These are phyloP conservation scores for Anoplius nigerrimus DNA, from an alignment of 2,888 invertebrate genomes.

Conservation along the genomic window DNA sequence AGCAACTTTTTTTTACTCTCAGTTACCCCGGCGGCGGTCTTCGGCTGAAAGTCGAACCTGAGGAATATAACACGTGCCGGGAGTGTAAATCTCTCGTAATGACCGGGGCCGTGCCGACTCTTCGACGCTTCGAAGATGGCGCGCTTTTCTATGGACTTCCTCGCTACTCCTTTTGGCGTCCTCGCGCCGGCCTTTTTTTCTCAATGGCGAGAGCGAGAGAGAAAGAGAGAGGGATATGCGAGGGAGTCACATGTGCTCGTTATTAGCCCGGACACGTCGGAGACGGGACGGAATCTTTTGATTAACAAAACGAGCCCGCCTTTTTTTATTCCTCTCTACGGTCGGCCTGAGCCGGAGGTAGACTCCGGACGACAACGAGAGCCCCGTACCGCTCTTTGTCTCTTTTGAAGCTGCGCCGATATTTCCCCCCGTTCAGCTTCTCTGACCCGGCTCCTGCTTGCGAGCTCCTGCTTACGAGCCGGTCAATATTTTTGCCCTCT, in stretches of 20 bases:
- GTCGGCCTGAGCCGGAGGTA: too few relatives aligned
- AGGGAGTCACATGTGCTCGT: constrained; percentile 53
- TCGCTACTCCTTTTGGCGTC: background rate
- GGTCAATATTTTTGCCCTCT: constrained; percentile 43
- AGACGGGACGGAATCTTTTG: constrained; percentile 45
- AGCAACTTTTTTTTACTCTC: too few relatives aligned
- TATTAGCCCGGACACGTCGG: constrained; percentile 50
- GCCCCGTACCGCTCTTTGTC: constrained; percentile 30
- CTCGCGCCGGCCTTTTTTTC: background rate
- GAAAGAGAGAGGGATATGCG: background rate
- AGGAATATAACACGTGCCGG: too few relatives aligned
- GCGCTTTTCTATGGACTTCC: constrained; percentile 32
- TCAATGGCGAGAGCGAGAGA: background rate
- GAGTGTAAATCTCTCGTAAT: too few relatives aligned
- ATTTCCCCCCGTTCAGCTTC: constrained; percentile 14
- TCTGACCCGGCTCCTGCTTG: background rate
- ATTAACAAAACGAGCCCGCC: constrained; percentile 53
- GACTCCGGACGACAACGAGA: constrained; percentile 21
- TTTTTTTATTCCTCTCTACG: constrained; percentile 11
- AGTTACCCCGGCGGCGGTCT: too few relatives aligned
- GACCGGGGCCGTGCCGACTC: too few relatives aligned
- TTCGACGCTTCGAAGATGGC: too few relatives aligned
- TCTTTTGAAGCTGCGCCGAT: constrained; percentile 52
- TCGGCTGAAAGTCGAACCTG: too few relatives aligned
- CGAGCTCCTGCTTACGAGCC: constrained; percentile 29